Base-by-base conservation (phyloP, 2,888 invertebrate species). In the Sinelater perroti region DNA sequence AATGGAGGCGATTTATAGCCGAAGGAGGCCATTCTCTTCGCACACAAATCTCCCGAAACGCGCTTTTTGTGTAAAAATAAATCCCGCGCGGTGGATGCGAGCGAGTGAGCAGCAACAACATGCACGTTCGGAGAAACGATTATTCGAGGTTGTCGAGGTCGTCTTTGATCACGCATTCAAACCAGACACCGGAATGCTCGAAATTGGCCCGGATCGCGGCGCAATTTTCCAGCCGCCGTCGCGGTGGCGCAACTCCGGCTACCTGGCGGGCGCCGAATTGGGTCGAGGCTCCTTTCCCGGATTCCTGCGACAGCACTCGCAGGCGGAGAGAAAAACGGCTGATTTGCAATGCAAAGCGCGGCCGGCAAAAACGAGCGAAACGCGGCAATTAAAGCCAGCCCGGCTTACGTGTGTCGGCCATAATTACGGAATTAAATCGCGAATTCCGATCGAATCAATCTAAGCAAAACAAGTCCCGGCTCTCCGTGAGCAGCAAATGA, bases 401-500 rank as follows among this genome's bases (percentile, higher is more conserved):
- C 64, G 61, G 61, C 63, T 66, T 64, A 66, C 64, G 61, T 63
- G 64, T 61, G 63, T 59, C 61, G 63, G 63, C 56, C 62, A 68
- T 74, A 75, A 75, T 76, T 75, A 72, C 72, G 66, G 69, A 70
- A 71, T 72, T 70, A 74, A 75, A 68, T 67, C 63, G 72, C 69
- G 72, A 73, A 75, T 75, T 75, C 74, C 75, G 67, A 74, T 75
- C 72, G 69, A 72, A 72, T 72, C 71, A 72, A 71, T 71, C 72
- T 71, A 63, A 68, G 71, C 69, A 72, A 72, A 72, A 71, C 72
- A 71, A 72, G 73, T 71, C 71, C 70, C 57, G 52, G 45, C 46
- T 63, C 58, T 59, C 49, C 58, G 56, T 52, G 71, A 72, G 72
- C 72, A 72, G 72, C 69, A 76, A 76, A 76, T 76, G 73, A 76